Base-by-base conservation (phyloP, 2,113 vertebrate genomes). In the Alethe diademata region DNA sequence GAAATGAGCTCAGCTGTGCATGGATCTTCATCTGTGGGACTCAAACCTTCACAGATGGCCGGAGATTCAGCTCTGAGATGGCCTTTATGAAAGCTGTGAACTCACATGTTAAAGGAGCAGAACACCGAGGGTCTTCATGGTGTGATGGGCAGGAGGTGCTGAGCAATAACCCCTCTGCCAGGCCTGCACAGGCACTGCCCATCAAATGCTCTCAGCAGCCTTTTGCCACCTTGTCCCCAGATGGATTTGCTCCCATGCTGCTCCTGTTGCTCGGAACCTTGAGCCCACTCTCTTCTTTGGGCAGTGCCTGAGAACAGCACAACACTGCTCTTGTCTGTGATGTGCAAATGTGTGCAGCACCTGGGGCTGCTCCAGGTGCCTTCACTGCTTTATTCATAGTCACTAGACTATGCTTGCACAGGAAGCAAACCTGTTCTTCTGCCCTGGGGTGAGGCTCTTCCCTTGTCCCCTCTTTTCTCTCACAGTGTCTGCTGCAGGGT, bases 81-180 rank as follows among this genome's bases (percentile, higher is more conserved):
- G 18, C 16, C 24, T 53, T 78, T 78, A 1, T 7, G 6, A 3
- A 7, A 36, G 25, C 28, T 81, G 65, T 22, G 25, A 51, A 14
- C 19, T 40, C 5, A 0, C 0, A 0, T 19, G 29, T 8, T 7
- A 42, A 42, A 36, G n/a, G 14, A 36, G 14, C 0, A 0, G 31
- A 33, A 56, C 28, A 14, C 8, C 8, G 43, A 38, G 43, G 12
- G 19, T 0, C 1, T 0, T 58, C 4, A 0, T 9, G 4, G 28
- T 67, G 61, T 31, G n/a, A 14, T 0, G 0, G 31, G 57, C 71
- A 82, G n/a, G 1, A 5, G 24, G 61, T 47, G 38, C 56, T 7
- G 6, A 65, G 51, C 57, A 22, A 7, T 2, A 6, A 5, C 10
- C 12, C 35, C n/a, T 57, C 36, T 48, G 25, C 64, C 42, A 40